Conservation (phyloP, 2,888 invertebrate genomes). For the Mylabris sibirica region DNA sequence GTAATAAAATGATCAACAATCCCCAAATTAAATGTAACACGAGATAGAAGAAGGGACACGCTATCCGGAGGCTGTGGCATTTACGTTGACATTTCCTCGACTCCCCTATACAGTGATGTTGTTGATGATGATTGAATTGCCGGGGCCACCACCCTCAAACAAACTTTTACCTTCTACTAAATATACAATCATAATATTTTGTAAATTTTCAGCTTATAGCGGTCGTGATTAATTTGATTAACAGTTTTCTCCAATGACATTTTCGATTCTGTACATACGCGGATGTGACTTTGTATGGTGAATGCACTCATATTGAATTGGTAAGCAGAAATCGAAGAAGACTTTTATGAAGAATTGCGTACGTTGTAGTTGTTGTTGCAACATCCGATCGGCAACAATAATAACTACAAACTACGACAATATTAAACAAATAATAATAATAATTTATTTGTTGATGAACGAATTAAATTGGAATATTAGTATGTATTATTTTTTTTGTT, state of each 20-base stretch:
- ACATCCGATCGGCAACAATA: constrained; percentile 34
- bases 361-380: constrained; percentile 38
- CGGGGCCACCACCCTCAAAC: constrained; percentile 11
- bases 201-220: constrained; percentile 12
- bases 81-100: constrained; percentile 52
- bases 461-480: constrained; percentile 18
- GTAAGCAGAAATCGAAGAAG: constrained; percentile 49
- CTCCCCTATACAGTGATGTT: constrained; percentile 20
- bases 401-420: not conserved
- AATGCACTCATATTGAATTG: constrained; percentile 44
- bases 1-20: constrained; percentile 43
- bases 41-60: constrained; percentile 42
- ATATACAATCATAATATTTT: constrained; percentile 22
- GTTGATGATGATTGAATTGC: constrained; percentile 23
- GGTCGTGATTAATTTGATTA: constrained; percentile 15
- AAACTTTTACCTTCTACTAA: constrained; percentile 19
- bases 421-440: constrained; percentile 4
- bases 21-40: constrained; percentile 51
- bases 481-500: not conserved
- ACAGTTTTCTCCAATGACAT: not conserved
- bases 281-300: constrained; percentile 39
- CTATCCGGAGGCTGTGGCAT: constrained; percentile 51
- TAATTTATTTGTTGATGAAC: constrained; percentile 16
- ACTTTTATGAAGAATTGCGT: constrained; percentile 37
- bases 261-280: constrained; percentile 35